Conservation (phyloP, 1,140 invertebrate species). For the Drosophila burlai region DNA sequence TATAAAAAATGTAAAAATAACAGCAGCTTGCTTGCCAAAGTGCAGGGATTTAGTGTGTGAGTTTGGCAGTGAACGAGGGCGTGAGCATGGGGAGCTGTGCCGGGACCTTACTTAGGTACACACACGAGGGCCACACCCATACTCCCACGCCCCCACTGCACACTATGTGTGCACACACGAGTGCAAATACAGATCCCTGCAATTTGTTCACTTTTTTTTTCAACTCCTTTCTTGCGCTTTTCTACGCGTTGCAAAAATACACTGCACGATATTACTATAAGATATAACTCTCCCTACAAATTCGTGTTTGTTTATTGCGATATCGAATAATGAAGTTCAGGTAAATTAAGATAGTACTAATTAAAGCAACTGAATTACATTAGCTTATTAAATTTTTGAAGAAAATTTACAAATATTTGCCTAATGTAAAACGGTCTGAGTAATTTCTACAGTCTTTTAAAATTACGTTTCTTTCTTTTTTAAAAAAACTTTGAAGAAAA, state of each 20-base stretch:
- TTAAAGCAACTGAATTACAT: no score
- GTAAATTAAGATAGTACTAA: no score
- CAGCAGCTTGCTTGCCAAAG: constrained; percentile 49
- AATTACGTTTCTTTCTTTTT: no score
- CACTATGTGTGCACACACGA: constrained; percentile 11
- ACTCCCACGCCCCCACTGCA: constrained; percentile 3
- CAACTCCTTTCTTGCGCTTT: constrained; percentile 54
- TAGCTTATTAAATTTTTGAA: no score
- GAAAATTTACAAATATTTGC: no score
- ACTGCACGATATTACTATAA: not conserved
- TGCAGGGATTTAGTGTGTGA: constrained; percentile 57
- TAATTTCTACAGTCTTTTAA: no score
- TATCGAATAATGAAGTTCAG: no score
- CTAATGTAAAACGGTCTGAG: no score
- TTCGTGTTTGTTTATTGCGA: no score
- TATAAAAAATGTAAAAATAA: constrained; percentile 55
- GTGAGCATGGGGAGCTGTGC: constrained; percentile 2
- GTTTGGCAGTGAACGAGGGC: constrained; percentile 7
- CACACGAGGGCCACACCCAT: constrained; percentile 34
- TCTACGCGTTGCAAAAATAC: constrained; percentile 45
- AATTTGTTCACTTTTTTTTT: constrained; percentile 66
- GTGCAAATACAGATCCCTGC: constrained; percentile 19
- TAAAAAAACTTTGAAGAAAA: no score
- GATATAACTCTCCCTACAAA: no score
- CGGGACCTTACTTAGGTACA: constrained; percentile 49